These are phyloP conservation scores for Patella caerulea DNA, from an alignment of 2,888 invertebrate genomes.

Conservation along the genomic window DNA sequence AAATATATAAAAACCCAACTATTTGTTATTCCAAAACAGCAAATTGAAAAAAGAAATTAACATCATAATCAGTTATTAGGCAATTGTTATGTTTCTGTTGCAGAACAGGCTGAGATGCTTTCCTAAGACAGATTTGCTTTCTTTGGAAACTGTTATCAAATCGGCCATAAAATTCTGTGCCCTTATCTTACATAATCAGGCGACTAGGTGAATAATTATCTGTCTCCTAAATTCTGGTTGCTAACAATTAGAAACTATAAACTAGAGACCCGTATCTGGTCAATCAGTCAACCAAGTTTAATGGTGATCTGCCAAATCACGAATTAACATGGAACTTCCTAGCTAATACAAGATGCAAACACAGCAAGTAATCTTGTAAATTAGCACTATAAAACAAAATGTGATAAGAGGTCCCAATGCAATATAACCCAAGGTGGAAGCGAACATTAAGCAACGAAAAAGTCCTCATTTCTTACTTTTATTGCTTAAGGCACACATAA, in stretches of 20 bases:
- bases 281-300: slow-evolving; percentile 5
- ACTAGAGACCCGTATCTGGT: background rate
- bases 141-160: background rate
- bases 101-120: too few relatives aligned
- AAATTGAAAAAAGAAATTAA: too few relatives aligned
- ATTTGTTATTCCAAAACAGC: too few relatives aligned
- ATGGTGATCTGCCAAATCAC: background rate
- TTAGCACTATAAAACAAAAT: slow-evolving; percentile 3
- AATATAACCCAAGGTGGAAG: too few relatives aligned
- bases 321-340: background rate
- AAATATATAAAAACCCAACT: too few relatives aligned
- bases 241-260: slow-evolving; percentile 3
- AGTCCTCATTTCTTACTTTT: too few relatives aligned
- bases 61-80: too few relatives aligned
- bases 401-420: background rate
- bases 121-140: too few relatives aligned
- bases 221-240: slow-evolving; percentile 7
- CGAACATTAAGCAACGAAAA: too few relatives aligned
- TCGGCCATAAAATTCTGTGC: slow-evolving; percentile 5
- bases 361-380: background rate
- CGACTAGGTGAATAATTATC: slow-evolving; percentile 6
- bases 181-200: slow-evolving; percentile 9
- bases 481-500: too few relatives aligned
- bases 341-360: too few relatives aligned
- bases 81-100: too few relatives aligned